Conservation (phyloP, 2,113 vertebrate genomes). For the Ochotona princeps region DNA sequence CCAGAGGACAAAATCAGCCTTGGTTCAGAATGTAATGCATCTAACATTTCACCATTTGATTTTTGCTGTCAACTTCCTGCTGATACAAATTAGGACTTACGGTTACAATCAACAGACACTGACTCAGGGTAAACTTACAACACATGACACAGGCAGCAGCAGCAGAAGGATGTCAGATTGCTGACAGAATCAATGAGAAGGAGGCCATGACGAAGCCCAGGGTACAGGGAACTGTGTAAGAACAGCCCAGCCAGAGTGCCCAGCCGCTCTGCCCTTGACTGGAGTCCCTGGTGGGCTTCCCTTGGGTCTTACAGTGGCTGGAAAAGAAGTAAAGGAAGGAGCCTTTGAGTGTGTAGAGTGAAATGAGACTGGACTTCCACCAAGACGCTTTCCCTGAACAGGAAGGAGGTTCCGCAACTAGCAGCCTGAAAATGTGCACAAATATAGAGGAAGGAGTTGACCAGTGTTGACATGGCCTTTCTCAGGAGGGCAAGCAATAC, state of each 20-base stretch:
- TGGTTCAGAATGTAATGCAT: neutral
- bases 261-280: neutral
- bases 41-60: neutral
- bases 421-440: neutral
- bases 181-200: neutral
- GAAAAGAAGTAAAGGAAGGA: no score
- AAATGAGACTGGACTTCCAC: neutral
- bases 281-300: rapidly evolving
- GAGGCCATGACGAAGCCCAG: neutral
- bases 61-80: neutral
- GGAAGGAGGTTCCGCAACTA: neutral
- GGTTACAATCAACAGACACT: neutral
- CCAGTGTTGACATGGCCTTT: neutral
- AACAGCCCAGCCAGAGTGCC: neutral
- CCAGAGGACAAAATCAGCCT: neutral
- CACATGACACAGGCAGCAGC: neutral
- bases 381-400: neutral
- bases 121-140: neutral
- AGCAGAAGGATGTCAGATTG: neutral
- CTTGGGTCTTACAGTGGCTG: neutral
- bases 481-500: no score
- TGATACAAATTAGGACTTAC: neutral
- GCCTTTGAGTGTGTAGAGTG: neutral
- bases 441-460: no score
- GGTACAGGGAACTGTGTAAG: neutral